Conservation (phyloP, 2,797 vertebrate species). For the Sarcophilus harrisii region DNA sequence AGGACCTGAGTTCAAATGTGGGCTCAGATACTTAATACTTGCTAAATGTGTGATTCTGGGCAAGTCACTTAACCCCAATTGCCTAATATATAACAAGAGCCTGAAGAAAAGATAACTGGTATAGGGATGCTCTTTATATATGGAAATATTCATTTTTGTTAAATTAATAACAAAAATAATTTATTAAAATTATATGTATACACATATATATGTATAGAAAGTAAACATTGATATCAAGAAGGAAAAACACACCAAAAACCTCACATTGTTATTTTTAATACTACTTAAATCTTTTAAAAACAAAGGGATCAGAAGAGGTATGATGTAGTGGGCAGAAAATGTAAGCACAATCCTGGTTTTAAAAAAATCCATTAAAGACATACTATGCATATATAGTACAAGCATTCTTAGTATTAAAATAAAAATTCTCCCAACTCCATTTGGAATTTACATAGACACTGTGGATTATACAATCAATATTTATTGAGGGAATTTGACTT, state of each 20-base stretch:
- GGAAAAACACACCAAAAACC: neutral
- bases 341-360: neutral
- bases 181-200: neutral
- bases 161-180: neutral
- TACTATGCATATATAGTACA: neutral
- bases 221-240: neutral
- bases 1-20: no score
- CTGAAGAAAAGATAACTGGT: neutral
- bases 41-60: no score
- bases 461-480: neutral
- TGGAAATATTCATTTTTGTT: neutral
- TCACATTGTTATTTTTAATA: neutral
- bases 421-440: neutral
- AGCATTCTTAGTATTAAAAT: neutral
- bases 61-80: no score
- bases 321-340: neutral
- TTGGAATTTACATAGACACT: neutral
- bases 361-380: neutral
- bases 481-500: neutral
- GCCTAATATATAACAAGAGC: no score
- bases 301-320: neutral
- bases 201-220: no score
- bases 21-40: no score
- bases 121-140: neutral
- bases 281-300: neutral